Percentiles rank a stretch among this genome's conserved stretches.
Evolutionary conservation across 1,140 invertebrate genomes (phyloP).

Genomic region (Brachionus koreanus): DNA sequence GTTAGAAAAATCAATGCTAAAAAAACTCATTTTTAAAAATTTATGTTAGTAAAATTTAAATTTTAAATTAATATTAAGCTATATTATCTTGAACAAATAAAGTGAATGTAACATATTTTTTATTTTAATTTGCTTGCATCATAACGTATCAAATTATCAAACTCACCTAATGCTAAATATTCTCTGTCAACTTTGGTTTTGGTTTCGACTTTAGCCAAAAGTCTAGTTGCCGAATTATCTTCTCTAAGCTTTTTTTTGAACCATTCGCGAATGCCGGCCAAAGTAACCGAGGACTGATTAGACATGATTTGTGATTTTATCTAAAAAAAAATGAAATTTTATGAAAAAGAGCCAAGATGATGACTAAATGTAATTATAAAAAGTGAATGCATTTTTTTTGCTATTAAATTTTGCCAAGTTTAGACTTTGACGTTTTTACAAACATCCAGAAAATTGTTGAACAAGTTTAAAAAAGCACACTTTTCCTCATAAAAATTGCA

Average conservation of each 20-base stretch:
- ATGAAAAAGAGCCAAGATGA: neutral
- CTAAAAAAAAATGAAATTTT: conserved; percentile 1
- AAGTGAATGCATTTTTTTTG: neutral
- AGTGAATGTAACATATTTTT: neutral
- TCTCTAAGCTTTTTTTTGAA: neutral
- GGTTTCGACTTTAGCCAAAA: neutral
- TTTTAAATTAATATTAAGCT: neutral
- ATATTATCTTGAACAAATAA: neutral
- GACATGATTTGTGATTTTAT: conserved; percentile 3
- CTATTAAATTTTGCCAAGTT: neutral
- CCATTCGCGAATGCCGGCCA: neutral
- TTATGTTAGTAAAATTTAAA: neutral
- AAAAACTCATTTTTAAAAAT: neutral
- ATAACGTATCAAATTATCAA: neutral
- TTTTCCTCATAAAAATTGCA: neutral
- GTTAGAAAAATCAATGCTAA: neutral
- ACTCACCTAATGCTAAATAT: conserved; percentile 42
- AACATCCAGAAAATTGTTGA: neutral
- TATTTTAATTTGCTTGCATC: neutral
- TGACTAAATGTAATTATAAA: conserved; percentile 11
- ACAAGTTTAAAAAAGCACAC: neutral
- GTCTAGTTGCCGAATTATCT: conserved; percentile 7
- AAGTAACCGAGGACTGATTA: conserved; percentile 27
- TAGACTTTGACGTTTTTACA: neutral
- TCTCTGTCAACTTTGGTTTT: conserved; percentile 42